Conservation (phyloP, 2,888 invertebrate species). For the Cantharis rustica region DNA sequence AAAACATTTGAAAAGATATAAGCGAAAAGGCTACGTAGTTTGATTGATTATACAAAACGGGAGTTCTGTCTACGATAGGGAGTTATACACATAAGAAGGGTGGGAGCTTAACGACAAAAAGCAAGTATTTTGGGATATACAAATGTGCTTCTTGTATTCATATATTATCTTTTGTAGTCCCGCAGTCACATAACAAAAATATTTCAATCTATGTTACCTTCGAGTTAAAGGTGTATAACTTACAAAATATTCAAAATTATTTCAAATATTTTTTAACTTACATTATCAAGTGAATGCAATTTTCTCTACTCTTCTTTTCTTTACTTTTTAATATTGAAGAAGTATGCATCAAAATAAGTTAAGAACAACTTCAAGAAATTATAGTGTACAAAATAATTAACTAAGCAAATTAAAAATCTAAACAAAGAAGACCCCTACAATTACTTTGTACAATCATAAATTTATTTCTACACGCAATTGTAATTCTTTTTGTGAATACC, state of each 20-base stretch:
- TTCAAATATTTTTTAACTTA: neutral
- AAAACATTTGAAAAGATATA: conserved; percentile 15
- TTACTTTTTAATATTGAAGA: neutral
- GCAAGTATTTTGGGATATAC: conserved; percentile 13
- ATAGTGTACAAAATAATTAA: neutral
- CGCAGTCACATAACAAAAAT: neutral
- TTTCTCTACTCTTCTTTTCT: too few species aligned
- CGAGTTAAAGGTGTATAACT: neutral
- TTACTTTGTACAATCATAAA: neutral
- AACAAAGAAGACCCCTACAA: neutral
- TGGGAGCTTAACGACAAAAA: conserved; percentile 11
- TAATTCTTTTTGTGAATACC: neutral
- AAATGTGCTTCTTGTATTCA: conserved; percentile 7
- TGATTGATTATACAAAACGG: conserved; percentile 19
- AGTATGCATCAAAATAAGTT: neutral
- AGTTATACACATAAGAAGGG: conserved; percentile 5
- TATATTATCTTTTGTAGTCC: neutral
- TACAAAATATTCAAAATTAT: neutral
- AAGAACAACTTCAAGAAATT: too few species aligned
- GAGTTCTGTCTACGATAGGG: conserved; percentile 12
- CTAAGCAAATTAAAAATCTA: neutral
- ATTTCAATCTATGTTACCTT: neutral
- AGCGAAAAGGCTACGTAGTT: conserved; percentile 16
- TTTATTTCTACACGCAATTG: neutral
- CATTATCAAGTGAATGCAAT: neutral